A percentile compares a stretch with the other conserved stretches of the same genome.
Conservation (phyloP, 2,888 invertebrate genomes). For the Phyllotreta cruciferae region DNA sequence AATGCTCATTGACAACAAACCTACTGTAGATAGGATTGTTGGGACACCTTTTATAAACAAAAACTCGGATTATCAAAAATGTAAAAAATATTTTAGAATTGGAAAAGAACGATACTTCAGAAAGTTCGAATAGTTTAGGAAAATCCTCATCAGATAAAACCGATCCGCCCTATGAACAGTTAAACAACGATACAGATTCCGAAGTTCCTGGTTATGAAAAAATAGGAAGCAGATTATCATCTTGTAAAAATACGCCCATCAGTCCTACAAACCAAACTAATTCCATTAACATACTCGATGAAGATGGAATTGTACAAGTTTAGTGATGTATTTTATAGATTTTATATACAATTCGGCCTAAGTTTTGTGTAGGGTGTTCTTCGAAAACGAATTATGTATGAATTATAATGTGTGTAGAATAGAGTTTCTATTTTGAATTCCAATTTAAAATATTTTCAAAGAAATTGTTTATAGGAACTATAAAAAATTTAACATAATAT, state of each 20-base stretch:
- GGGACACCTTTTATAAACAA: too few relatives aligned
- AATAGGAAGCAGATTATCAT: conserved; percentile 39
- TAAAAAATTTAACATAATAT: too few relatives aligned
- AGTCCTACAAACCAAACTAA: conserved; percentile 37
- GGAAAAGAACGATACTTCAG: conserved; percentile 43
- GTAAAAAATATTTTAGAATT: conserved; percentile 20
- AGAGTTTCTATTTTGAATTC: too few relatives aligned
- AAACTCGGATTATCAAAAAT: too few relatives aligned
- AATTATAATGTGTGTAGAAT: not conserved
- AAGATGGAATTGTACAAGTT: conserved; percentile 51
- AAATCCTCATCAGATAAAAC: conserved; percentile 42
- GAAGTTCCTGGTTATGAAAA: conserved; percentile 50
- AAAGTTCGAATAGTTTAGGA: conserved; percentile 47
- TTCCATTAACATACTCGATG: conserved; percentile 47
- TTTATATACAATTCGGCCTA: conserved; percentile 17
- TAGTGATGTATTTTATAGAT: conserved; percentile 29
- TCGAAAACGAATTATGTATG: not conserved
- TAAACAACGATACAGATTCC: conserved; percentile 47
- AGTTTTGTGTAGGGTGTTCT: conserved; percentile 9
- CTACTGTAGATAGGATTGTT: too few relatives aligned
- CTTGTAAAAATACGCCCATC: conserved; percentile 36
- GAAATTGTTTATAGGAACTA: too few relatives aligned
- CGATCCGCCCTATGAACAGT: conserved; percentile 50
- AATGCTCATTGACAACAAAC: too few relatives aligned
- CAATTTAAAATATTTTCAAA: conserved; percentile 2